These are phyloP conservation scores for Heliconius charithonia DNA, from an alignment of 2,888 invertebrate species.

Conservation along the genomic window DNA sequence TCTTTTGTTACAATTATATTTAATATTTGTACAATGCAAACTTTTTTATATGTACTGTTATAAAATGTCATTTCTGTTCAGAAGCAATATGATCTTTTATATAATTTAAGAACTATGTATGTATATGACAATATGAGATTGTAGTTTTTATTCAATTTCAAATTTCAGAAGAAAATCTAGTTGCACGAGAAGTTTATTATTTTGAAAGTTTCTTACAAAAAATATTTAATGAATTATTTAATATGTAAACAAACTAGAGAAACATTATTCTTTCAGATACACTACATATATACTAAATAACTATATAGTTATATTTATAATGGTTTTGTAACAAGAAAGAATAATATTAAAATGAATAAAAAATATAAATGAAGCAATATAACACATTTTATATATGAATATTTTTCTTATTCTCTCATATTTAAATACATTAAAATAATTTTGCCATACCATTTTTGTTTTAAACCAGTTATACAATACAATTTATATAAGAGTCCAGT, in stretches of 20 bases:
- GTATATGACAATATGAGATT: conserved; percentile 1
- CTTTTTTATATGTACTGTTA: background rate
- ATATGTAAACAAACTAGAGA: too few species aligned
- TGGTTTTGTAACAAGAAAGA: too few species aligned
- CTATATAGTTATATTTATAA: too few species aligned
- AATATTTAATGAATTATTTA: too few species aligned
- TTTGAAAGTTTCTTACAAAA: background rate
- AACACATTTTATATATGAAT: background rate
- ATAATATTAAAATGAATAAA: too few species aligned
- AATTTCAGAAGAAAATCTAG: background rate
- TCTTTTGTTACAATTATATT: background rate
- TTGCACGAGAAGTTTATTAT: background rate
- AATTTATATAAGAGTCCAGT: background rate
- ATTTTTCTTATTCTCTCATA: background rate
- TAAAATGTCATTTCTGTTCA: background rate
- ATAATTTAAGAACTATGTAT: background rate
- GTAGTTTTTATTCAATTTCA: background rate
- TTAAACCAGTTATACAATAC: background rate
- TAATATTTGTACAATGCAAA: background rate
- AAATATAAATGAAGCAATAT: too few species aligned
- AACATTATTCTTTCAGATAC: too few species aligned
- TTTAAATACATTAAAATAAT: background rate
- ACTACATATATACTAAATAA: too few species aligned
- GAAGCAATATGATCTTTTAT: background rate
- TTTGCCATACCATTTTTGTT: background rate